These are phyloP conservation scores for Diarsia dahlii DNA, from an alignment of 2,888 invertebrate species.

Conservation along the genomic window DNA sequence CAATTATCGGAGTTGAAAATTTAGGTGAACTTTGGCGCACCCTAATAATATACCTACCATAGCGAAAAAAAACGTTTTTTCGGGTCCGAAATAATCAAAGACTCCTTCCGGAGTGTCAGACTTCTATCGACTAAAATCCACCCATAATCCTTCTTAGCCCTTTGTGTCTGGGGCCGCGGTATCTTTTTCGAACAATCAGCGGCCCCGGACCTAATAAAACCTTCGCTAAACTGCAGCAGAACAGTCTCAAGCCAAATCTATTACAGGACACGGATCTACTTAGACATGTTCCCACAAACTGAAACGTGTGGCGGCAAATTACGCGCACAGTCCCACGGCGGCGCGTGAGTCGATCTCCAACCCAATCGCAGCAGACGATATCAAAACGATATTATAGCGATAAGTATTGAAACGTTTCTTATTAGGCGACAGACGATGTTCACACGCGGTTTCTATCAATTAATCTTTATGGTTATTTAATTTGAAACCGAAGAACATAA, in stretches of 20 bases:
- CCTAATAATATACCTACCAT: background rate
- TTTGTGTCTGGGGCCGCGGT: too few species aligned
- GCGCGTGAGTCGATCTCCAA: constrained; percentile 75
- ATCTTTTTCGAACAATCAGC: too few species aligned
- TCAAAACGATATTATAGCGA: constrained; percentile 63
- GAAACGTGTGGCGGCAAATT: constrained; percentile 67
- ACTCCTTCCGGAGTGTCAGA: too few species aligned
- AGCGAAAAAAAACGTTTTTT: background rate
- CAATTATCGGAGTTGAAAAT: too few species aligned
- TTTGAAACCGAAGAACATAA: background rate
- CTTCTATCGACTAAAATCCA: too few species aligned
- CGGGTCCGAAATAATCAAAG: too few species aligned
- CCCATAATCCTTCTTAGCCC: too few species aligned
- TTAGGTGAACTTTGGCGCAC: too few species aligned
- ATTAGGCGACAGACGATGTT: constrained; percentile 49
- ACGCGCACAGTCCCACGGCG: constrained; percentile 65
- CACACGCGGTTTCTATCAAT: constrained; percentile 41
- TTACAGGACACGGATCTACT: constrained; percentile 45
- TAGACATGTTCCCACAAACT: constrained; percentile 61
- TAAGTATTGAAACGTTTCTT: constrained; percentile 64
- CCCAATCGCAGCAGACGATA: constrained; percentile 66
- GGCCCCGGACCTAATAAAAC: background rate
- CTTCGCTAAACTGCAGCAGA: background rate
- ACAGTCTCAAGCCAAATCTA: constrained; percentile 33
- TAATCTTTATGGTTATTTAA: constrained; percentile 23